These are phyloP conservation scores for Apoda limacodes DNA, from an alignment of 2,888 invertebrate genomes.

Conservation along the genomic window DNA sequence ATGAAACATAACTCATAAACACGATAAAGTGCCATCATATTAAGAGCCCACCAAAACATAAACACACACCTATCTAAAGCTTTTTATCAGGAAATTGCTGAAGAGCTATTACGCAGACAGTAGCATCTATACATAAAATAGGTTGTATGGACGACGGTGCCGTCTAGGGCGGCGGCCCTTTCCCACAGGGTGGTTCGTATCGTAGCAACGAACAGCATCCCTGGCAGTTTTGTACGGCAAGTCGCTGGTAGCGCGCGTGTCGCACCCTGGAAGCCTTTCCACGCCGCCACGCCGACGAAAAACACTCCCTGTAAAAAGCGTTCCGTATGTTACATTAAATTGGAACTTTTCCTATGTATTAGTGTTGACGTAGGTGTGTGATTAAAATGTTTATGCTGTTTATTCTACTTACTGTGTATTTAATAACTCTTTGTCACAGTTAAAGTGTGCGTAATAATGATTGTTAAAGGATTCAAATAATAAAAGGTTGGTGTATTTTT, in stretches of 20 bases:
- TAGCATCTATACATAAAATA: conserved; percentile 58
- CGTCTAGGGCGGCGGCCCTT: conserved; percentile 55
- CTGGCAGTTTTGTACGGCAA: conserved; percentile 50
- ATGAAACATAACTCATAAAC: too few relatives aligned
- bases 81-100: conserved; percentile 62
- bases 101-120: conserved; percentile 61
- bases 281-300: conserved; percentile 20
- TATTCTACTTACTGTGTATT: conserved; percentile 56
- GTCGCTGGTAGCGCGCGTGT: conserved; percentile 40
- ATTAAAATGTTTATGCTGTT: conserved; percentile 56
- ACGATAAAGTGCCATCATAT: too few relatives aligned
- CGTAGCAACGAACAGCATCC: conserved; percentile 67
- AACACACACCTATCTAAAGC: conserved; percentile 40
- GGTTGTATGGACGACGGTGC: conserved; percentile 49
- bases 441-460: conserved; percentile 28
- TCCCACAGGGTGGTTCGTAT: conserved; percentile 46
- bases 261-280: conserved; percentile 18
- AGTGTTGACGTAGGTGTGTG: too few relatives aligned
- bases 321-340: conserved; percentile 9
- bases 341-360: conserved; percentile 13
- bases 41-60: too few relatives aligned
- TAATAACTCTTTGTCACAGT: conserved; percentile 58
- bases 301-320: conserved; percentile 13
- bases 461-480: conserved; percentile 38
- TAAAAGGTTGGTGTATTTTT: conserved; percentile 27